These are phyloP conservation scores for Notospermus geniculatus DNA, from an alignment of 1,140 invertebrate species.

Conservation along the genomic window DNA sequence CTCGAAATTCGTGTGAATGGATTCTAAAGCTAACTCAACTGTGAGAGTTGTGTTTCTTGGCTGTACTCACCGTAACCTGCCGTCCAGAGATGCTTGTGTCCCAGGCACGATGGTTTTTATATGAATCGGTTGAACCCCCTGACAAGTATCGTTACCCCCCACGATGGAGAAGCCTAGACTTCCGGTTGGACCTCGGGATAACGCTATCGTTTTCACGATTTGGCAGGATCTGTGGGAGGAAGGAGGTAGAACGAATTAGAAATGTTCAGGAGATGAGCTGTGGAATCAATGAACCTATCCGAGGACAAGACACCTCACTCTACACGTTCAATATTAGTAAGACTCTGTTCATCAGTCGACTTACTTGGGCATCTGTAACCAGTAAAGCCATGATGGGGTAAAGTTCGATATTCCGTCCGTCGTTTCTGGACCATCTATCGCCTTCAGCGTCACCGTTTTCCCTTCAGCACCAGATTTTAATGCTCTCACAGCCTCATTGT, in stretches of 20 bases:
- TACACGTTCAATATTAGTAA: too few relatives aligned
- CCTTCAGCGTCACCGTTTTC: slow-evolving; percentile 52
- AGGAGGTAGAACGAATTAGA: background rate
- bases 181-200: slow-evolving; percentile 50
- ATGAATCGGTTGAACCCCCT: slow-evolving; percentile 57
- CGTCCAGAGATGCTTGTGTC: slow-evolving; percentile 59
- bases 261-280: background rate
- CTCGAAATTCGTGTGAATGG: too few relatives aligned
- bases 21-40: too few relatives aligned
- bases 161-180: slow-evolving; percentile 61
- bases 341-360: too few relatives aligned
- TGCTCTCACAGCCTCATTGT: slow-evolving; percentile 57
- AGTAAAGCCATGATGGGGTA: slow-evolving; percentile 60
- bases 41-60: too few relatives aligned
- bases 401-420: slow-evolving; percentile 55
- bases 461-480: slow-evolving; percentile 55
- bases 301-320: too few relatives aligned
- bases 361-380: slow-evolving; percentile 58
- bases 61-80: slow-evolving; percentile 54
- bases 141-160: slow-evolving; percentile 57
- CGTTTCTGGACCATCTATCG: slow-evolving; percentile 59
- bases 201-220: slow-evolving; percentile 56
- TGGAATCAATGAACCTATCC: too few relatives aligned
- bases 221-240: slow-evolving; percentile 54
- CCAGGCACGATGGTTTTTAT: slow-evolving; percentile 59